Base-by-base conservation (phyloP, 35 echinoderm and acorn worm genomes). In the Apostichopus parvimensis region DNA sequence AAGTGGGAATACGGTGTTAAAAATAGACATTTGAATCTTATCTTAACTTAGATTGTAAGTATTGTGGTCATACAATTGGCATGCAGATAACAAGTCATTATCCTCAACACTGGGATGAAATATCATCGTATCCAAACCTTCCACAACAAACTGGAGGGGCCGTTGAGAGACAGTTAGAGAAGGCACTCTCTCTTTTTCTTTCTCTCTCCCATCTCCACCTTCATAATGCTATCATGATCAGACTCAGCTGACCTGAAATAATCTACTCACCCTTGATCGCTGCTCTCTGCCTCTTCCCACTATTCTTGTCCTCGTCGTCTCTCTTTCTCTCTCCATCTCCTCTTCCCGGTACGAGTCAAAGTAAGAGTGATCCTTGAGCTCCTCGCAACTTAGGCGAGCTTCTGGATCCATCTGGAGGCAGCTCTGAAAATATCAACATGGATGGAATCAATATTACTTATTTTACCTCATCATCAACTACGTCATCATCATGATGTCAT, bases 361-460 rank as follows among this genome's bases (percentile, higher is more conserved):
- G 56, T 91, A 94, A 6, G 78, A 80, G 23, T 91, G 87, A 52
- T 93, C 92, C 88, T 95, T 95, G 5, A 98, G 89, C 25, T 98
- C 94, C 78, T 95, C 88, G 90, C 96, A 98, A 24, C 55, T 95
- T 8, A 93, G 77, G 21, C 96, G 79, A 22, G 89, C 89, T 64
- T 90, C 87, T 4, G 96, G 96, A 83, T 98, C 94, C 96, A 98
- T 95, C 66, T 98, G 92, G 22, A 98, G 72, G 79, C 96, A 98
- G 54, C 88, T 87, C 96, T 98, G 87, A 75, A 61, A 75, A 68
- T 68, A 68, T 18, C 11, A 18, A 68, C 18, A 4, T 75, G 14
- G 71, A 75, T 75, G 6, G n/a, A 2, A 75, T 75, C n/a, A 22
- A 7, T 22, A 20, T 14, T 75, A 75, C 71, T 20, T 61, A 61